These are phyloP conservation scores for Petromus typicus DNA, from an alignment of 2,113 vertebrate species.

Conservation along the genomic window DNA sequence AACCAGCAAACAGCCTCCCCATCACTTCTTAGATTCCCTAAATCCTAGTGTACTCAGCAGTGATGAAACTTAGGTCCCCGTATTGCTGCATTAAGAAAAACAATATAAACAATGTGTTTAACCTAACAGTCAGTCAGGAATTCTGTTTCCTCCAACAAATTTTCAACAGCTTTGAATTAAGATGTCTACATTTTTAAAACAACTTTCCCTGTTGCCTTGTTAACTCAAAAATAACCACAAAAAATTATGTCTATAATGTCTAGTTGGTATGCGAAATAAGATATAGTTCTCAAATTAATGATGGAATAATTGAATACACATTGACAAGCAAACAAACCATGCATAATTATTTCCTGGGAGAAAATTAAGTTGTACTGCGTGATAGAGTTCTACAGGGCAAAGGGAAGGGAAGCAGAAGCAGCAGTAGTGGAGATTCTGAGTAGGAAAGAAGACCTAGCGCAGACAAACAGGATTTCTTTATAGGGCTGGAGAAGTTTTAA, in stretches of 20 bases:
- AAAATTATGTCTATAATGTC: not conserved
- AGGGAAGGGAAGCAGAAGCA: not conserved
- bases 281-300: not conserved
- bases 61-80: not conserved
- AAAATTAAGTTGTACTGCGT: not conserved
- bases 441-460: not conserved
- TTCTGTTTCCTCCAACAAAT: not conserved
- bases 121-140: not conserved
- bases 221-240: not conserved
- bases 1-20: not conserved
- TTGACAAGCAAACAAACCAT: not conserved
- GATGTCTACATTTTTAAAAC: not conserved
- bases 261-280: not conserved
- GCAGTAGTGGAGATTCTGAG: not conserved
- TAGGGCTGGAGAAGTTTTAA: not conserved
- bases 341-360: not conserved
- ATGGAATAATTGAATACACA: not conserved
- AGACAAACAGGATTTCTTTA: not conserved
- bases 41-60: not conserved
- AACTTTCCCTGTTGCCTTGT: not conserved
- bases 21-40: not conserved
- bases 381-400: too few species aligned
- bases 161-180: not conserved
- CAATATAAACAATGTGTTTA: not conserved
- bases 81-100: not conserved